Conservation (phyloP, 2,888 invertebrate species). For the Ecliptopera silaceata region DNA sequence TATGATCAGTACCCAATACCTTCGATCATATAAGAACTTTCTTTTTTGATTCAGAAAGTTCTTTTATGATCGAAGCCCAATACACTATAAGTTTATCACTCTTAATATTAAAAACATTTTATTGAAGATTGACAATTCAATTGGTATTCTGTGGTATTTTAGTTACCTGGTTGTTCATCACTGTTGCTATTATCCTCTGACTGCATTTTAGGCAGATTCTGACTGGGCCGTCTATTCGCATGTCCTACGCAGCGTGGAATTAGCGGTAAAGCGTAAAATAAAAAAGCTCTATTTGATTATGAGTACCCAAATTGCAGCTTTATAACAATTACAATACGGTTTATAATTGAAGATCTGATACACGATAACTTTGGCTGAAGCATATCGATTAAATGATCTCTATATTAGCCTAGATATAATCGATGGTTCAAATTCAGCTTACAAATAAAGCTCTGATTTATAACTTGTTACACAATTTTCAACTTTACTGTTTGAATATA, state of each 20-base stretch:
- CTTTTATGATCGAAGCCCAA: too few species aligned
- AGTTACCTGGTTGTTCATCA: slow-evolving; percentile 78
- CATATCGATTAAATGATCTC: slow-evolving; percentile 4
- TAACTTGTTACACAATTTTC: slow-evolving; percentile 6
- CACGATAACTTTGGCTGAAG: slow-evolving; percentile 1
- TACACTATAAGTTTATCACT: too few species aligned
- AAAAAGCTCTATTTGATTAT: slow-evolving; percentile 32
- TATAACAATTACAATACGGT: slow-evolving; percentile 1
- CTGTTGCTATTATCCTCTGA: slow-evolving; percentile 87
- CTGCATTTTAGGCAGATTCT: slow-evolving; percentile 83
- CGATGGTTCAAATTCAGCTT: slow-evolving; percentile 12
- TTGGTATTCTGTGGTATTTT: too few species aligned
- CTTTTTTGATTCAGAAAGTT: too few species aligned
- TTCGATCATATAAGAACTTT: too few species aligned
- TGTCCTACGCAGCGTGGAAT: slow-evolving; percentile 75
- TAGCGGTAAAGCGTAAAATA: slow-evolving; percentile 53
- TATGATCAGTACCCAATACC: too few species aligned
- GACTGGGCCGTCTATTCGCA: slow-evolving; percentile 69
- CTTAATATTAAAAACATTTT: too few species aligned
- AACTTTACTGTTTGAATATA: slow-evolving; percentile 19
- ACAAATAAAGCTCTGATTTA: slow-evolving; percentile 13
- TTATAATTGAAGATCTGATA: not conserved
- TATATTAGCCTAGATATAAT: not conserved
- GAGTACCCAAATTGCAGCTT: slow-evolving; percentile 4
- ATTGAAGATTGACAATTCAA: too few species aligned